Conservation (phyloP, 2,797 vertebrate species). For the Cephalopachus bancanus region DNA sequence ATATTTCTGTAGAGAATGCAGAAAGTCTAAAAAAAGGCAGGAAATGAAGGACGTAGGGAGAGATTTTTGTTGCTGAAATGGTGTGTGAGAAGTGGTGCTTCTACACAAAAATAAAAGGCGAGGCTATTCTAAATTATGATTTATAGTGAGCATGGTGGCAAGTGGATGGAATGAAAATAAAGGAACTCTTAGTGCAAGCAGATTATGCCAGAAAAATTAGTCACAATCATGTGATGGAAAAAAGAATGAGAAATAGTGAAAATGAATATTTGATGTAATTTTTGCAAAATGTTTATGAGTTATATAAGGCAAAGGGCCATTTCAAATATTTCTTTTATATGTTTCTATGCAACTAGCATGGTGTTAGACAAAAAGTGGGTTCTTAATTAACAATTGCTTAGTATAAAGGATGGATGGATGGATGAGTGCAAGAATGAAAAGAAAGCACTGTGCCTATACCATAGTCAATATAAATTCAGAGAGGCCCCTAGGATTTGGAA, state of each 20-base stretch:
- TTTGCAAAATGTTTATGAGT: background rate
- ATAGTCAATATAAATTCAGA: background rate
- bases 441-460: background rate
- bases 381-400: background rate
- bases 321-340: background rate
- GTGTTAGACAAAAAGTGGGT: background rate
- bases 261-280: background rate
- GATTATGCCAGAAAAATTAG: background rate
- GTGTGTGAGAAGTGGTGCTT: background rate
- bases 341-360: background rate
- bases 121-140: background rate
- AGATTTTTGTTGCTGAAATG: slow-evolving; percentile 21
- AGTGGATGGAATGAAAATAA: slow-evolving; percentile 27
- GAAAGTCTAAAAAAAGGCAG: background rate
- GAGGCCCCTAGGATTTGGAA: background rate
- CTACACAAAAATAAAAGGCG: background rate
- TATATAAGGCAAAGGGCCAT: background rate
- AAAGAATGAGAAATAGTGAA: slow-evolving; percentile 1
- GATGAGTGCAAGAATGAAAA: background rate
- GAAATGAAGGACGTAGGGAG: background rate
- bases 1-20: background rate
- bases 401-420: background rate
- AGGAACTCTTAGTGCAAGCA: background rate
- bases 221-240: background rate
- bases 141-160: background rate